Evolutionary conservation across 35 echinoderm and acorn worm genomes (phyloP).

Genomic region (Apostichopus californicus): DNA sequence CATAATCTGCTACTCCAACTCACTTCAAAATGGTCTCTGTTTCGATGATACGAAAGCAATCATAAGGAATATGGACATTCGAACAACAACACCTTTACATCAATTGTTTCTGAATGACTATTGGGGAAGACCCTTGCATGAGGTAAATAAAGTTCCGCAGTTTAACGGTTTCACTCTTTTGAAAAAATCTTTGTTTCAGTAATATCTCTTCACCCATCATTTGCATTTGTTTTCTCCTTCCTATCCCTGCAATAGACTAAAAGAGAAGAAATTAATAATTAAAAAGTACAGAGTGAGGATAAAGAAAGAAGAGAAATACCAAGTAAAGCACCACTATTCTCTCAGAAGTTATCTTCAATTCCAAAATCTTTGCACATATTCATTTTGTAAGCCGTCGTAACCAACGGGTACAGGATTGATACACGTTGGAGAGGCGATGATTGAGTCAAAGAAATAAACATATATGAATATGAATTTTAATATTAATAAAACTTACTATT

Average conservation of each 20-base stretch:
- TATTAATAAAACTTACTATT: no score
- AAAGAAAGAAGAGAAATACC: background rate
- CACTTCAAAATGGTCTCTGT: slow-evolving; percentile 75
- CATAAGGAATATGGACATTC: slow-evolving; percentile 68
- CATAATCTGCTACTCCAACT: slow-evolving; percentile 63
- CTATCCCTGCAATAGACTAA: no score
- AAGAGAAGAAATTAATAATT: no score
- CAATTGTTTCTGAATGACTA: slow-evolving; percentile 78
- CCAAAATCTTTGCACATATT: no score
- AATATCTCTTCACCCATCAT: background rate
- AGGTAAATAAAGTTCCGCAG: slow-evolving; percentile 27
- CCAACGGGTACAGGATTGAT: no score
- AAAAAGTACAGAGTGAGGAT: background rate
- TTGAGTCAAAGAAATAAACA: no score
- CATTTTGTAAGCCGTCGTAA: no score
- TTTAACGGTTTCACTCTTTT: background rate
- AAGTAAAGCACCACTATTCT: background rate
- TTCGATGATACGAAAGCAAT: slow-evolving; percentile 73
- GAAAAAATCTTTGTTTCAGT: background rate
- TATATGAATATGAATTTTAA: no score
- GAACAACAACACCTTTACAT: slow-evolving; percentile 51
- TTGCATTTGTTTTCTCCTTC: background rate
- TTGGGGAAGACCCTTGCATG: slow-evolving; percentile 79
- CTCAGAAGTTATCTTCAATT: no score
- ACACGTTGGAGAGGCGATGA: no score